Evolutionary conservation across 1,140 invertebrate genomes (phyloP), one percentile per base, ranked within the genome.

Genomic region (Leguminivora glycinivorella): DNA sequence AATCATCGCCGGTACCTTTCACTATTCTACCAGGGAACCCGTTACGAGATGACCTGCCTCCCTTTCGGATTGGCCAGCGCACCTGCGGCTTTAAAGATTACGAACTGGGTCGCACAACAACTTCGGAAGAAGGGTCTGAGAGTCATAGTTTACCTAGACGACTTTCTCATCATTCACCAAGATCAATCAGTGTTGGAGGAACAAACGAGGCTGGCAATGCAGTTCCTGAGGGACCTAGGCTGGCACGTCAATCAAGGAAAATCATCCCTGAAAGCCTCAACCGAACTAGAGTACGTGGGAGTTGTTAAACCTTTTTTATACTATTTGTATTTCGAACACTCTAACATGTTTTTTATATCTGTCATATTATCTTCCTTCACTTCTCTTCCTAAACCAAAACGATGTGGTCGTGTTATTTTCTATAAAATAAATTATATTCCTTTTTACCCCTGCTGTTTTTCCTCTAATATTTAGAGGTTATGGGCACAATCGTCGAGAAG

Each of bases 201-300:
- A 19, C 73, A 78, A 31, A 31, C 63, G 5, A 40, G 12, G 2
- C 24, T 38, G 56, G 70, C 70, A 9, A 34, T 80, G 19, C 29
- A 67, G 2, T 29, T 76, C 10, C 56, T 77, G 40, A 17, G 69
- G 47, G 38, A 38, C 1, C 69, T 81, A 7, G 77, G 79, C 9
- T 80, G 77, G 79, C 68, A 63, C 4, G 34, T 81, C 10, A 79
- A 81, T 68, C 24, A 17, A n/a, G 14, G 63, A 2, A 79, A 79
- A 31, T 58, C 70, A 24, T 22, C 58, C 12, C 69, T 77, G n/a
- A 63, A 19, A 4, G 77, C 79, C 14, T 25, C 14, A 17, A 71
- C 79, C 34, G 14, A 29, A 24, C 12, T 77, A 2, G 73, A 79
- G 12, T 79, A 72, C 52, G 60, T 81, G 1, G 10, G 40, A n/a